phyloP scores from a whole-genome alignment of 2,113 vertebrate genomes.

The Meriones unguiculatus region DNA sequence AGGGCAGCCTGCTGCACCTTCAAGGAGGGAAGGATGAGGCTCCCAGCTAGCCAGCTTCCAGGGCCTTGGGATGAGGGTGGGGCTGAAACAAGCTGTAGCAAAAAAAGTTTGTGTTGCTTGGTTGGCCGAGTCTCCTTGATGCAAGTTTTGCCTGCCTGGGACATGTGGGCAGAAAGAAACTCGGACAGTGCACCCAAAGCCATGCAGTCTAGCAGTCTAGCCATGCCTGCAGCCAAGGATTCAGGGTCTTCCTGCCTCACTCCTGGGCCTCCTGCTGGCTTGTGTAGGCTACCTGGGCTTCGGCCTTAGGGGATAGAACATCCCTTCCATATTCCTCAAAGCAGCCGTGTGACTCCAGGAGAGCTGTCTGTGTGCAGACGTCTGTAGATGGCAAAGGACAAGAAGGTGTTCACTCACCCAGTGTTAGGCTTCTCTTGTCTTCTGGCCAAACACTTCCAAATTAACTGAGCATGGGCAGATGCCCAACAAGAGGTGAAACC shows the following conservation, averaged over 20 bases:
- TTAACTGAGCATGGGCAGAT: rapidly evolving
- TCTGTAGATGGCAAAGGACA: background rate
- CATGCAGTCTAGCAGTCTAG: background rate
- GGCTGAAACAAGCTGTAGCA: background rate
- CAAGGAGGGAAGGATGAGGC: no score
- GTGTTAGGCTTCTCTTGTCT: no score
- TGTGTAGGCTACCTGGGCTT: background rate
- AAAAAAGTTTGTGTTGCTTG: background rate
- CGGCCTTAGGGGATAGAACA: background rate
- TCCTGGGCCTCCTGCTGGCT: background rate
- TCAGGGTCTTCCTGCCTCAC: background rate
- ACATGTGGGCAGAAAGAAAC: background rate
- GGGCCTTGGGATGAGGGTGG: background rate
- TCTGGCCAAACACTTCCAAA: background rate
- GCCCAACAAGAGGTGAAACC: background rate
- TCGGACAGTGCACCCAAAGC: background rate
- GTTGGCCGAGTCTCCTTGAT: background rate
- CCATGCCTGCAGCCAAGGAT: background rate
- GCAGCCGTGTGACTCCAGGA: background rate
- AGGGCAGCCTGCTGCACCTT: background rate
- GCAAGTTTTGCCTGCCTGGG: background rate
- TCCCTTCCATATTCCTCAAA: background rate
- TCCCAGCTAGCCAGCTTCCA: background rate
- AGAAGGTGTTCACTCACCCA: background rate
- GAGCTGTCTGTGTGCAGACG: background rate